phyloP scores from a whole-genome alignment of 1,140 invertebrate genomes.

The Cotesia chilonis region DNA sequence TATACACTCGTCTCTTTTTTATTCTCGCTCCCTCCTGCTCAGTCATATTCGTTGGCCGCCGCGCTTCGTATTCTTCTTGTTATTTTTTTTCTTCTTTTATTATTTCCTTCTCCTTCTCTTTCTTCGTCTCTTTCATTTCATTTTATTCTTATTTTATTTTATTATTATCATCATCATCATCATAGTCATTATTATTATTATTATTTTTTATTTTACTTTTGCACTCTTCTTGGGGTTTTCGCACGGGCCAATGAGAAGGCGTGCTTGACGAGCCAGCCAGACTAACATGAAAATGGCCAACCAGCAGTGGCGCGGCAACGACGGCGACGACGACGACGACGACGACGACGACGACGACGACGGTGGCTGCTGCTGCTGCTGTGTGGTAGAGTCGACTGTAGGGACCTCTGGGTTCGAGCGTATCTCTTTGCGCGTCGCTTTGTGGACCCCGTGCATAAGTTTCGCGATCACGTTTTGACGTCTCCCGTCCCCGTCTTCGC shows the following conservation, averaged over 20 bases:
- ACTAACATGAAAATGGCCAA: constrained; percentile 38
- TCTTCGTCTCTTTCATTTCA: background rate
- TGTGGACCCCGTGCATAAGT: constrained; percentile 74
- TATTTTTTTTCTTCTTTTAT: constrained; percentile 19
- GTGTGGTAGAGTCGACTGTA: background rate
- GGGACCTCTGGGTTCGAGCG: constrained; percentile 61
- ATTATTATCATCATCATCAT: background rate
- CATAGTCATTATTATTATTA: background rate
- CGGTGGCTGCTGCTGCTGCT: background rate
- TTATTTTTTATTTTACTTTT: constrained; percentile 21
- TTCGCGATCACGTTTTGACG: constrained; percentile 78
- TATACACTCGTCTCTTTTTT: constrained; percentile 16
- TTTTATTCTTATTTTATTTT: constrained; percentile 3
- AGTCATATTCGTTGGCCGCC: constrained; percentile 24
- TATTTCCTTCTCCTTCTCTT: background rate
- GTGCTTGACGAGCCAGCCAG: constrained; percentile 26
- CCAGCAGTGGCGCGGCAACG: constrained; percentile 19
- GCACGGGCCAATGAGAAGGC: constrained; percentile 32
- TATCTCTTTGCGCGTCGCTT: constrained; percentile 79
- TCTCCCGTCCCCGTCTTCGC: constrained; percentile 53
- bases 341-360: constrained; percentile 6
- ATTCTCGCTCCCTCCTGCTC: constrained; percentile 30
- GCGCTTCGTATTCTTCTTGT: constrained; percentile 18
- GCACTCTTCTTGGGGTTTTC: constrained; percentile 29
- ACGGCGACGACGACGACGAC: background rate